Percentiles rank a stretch among this genome's conserved stretches.
Evolutionary conservation across 2,113 vertebrate genomes (phyloP).

Genomic region (Cacatua alba): DNA sequence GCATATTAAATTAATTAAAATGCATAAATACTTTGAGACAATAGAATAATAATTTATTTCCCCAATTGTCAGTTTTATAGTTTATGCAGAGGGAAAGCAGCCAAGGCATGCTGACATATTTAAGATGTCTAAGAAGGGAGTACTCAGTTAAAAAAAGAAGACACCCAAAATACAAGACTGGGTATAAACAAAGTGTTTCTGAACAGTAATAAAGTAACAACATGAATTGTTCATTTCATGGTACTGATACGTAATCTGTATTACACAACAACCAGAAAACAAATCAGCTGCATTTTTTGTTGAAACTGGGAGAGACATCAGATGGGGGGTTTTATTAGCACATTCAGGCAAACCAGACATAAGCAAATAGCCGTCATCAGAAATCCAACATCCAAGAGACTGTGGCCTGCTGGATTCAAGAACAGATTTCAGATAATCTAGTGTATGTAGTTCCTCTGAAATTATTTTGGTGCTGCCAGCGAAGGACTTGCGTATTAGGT

Average conservation of each 20-base stretch:
- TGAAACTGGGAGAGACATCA: not conserved
- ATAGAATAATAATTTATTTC: constrained; percentile 14
- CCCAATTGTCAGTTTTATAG: not conserved
- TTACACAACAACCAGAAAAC: not conserved
- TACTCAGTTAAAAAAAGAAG: not conserved
- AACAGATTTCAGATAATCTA: not conserved
- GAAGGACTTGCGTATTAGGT: not conserved
- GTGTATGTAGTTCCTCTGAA: not conserved
- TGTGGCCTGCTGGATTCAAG: not conserved
- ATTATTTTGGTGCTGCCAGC: not conserved
- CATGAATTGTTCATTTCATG: not conserved
- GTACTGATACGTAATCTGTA: not conserved
- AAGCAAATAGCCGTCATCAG: not conserved
- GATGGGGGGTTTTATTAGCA: not conserved
- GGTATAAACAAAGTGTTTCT: not conserved
- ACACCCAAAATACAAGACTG: not conserved
- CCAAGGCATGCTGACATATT: not conserved
- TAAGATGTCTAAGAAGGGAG: not conserved
- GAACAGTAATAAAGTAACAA: not conserved
- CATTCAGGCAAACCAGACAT: not conserved
- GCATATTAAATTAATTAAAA: not conserved
- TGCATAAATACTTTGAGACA: not conserved
- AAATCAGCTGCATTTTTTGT: not conserved
- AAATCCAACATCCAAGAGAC: not conserved
- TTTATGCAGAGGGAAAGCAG: not conserved